A percentile compares a stretch with the other conserved stretches of the same genome.
Evolutionary conservation across 2,113 vertebrate genomes (phyloP).

Genomic region (Suncus etruscus): DNA sequence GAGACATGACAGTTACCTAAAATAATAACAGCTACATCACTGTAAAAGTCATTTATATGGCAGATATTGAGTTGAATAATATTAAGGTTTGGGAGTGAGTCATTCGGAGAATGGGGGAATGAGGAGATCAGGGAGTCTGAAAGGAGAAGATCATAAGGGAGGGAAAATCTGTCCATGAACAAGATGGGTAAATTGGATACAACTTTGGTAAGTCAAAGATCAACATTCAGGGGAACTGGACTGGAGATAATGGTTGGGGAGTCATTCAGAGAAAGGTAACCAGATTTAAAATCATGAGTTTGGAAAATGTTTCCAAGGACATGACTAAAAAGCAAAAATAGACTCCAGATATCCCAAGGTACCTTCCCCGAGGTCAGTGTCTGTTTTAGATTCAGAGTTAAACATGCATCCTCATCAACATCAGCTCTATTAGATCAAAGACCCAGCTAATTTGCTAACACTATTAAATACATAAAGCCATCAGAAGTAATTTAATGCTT

Average conservation of each 20-base stretch:
- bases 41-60: neutral
- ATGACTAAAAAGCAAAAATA: neutral
- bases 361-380: neutral
- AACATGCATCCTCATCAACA: slow-evolving; percentile 63
- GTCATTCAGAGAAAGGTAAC: neutral
- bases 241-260: neutral
- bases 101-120: neutral
- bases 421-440: slow-evolving; percentile 75
- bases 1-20: neutral
- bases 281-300: neutral
- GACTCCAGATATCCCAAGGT: no score
- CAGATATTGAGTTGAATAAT: neutral
- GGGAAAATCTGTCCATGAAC: neutral
- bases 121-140: neutral
- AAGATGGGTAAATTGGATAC: no score
- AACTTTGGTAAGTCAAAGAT: neutral
- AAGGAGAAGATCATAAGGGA: neutral
- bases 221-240: neutral
- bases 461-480: slow-evolving; percentile 83
- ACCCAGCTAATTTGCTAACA: slow-evolving; percentile 79
- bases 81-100: neutral
- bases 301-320: neutral
- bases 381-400: slow-evolving; percentile 8
- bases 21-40: neutral
- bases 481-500: slow-evolving; percentile 84